Evolutionary conservation across 1,140 invertebrate genomes (phyloP).

Genomic region (Thrips palmi): DNA sequence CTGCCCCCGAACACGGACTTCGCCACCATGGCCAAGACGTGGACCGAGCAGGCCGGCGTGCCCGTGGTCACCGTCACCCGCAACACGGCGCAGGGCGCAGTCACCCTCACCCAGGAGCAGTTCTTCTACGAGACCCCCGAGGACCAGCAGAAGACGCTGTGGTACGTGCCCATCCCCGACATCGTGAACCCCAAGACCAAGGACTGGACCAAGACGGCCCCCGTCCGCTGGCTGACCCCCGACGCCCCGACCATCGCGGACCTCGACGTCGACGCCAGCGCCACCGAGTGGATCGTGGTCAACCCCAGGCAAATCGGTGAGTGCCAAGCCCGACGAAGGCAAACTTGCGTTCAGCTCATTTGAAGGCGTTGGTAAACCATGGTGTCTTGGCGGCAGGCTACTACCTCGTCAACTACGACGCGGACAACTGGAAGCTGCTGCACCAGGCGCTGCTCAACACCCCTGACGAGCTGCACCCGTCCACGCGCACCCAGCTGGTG

Average conservation of each 20-base stretch:
- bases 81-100: constrained; percentile 21
- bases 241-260: not conserved
- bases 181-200: too few relatives aligned
- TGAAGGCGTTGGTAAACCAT: too few relatives aligned
- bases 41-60: constrained; percentile 34
- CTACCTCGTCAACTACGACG: constrained; percentile 64
- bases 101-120: constrained; percentile 31
- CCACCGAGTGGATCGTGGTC: constrained; percentile 49
- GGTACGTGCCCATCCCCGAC: too few relatives aligned
- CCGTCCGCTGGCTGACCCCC: too few relatives aligned
- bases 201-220: too few relatives aligned
- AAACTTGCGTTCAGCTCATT: too few relatives aligned
- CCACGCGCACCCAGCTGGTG: constrained; percentile 69
- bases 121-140: too few relatives aligned
- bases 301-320: constrained; percentile 58
- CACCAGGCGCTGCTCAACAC: constrained; percentile 38
- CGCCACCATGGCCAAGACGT: constrained; percentile 31
- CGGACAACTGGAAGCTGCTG: constrained; percentile 51
- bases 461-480: constrained; percentile 26
- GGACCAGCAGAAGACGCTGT: too few relatives aligned
- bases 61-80: constrained; percentile 28
- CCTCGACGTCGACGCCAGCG: constrained; percentile 10
- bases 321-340: too few relatives aligned
- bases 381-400: too few relatives aligned
- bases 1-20: too few relatives aligned